Evolutionary conservation across 2,888 invertebrate genomes (phyloP), one percentile per base, ranked within the genome.

Genomic region (Xestobium rufovillosum): DNA sequence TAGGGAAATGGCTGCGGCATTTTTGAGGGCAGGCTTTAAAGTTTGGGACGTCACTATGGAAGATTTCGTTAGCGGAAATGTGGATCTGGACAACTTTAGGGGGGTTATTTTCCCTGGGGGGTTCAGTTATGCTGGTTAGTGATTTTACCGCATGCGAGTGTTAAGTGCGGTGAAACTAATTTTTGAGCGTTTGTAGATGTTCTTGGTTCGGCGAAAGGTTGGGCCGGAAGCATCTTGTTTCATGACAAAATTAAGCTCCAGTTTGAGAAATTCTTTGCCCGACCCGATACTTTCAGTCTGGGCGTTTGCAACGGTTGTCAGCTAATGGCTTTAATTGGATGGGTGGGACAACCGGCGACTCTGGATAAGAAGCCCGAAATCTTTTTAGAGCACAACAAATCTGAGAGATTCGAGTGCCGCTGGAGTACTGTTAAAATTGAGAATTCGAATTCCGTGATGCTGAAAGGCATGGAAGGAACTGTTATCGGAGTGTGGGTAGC

Each of bases 291-390:
- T 0, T 97, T 98, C 65, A 94, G 94, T 34, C 72, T 97, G 47
- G 97, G 97, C 16, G 86, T 96, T n/a, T 98, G 97, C 60, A 98
- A 98, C 63, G 97, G 97, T 1, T 97, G 97, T 57, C 97, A 98
- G 60, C 67, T 98, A 45, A 89, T 97, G 90, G 88, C 84, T 3
- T 66, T 91, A 14, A 75, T 98, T 3, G 94, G 94, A 3, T 96
- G 92, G 90, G 71, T 97, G 31, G 85, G 84, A 27, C 68, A 69
- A 1, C 52, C 54, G 0, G 48, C 55, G 3, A 42, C 47, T 1
- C 45, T 51, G 1, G 57, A 53, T 31, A 51, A 52, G 3, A 56
- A 51, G 31, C 75, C 75, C 0, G 75, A 80, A 50, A 71, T 90
- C 39, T 75, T 82, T 43, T 65, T 97, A 14, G 80, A 85, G 48